Percentiles rank a stretch among this genome's conserved stretches.
Evolutionary conservation across 2,113 vertebrate genomes (phyloP).

Genomic region (Xerus inauris): DNA sequence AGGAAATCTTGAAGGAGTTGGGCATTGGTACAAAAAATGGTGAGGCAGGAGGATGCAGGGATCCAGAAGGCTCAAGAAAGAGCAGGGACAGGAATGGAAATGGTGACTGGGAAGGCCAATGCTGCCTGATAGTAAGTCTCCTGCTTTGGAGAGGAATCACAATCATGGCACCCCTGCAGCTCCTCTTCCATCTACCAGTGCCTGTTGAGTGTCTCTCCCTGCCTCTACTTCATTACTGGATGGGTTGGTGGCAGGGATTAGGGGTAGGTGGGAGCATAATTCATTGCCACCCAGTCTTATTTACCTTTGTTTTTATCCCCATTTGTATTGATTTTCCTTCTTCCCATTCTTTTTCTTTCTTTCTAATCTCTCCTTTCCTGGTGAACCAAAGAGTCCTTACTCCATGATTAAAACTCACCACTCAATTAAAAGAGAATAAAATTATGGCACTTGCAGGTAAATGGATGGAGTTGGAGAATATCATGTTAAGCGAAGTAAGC

Average conservation of each 20-base stretch:
- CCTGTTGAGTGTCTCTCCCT: background rate
- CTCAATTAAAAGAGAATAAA: too few species aligned
- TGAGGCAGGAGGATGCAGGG: too few species aligned
- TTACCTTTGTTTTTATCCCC: background rate
- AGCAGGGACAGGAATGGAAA: background rate
- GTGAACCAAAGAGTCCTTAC: background rate
- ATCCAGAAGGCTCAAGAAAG: background rate
- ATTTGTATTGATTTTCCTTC: background rate
- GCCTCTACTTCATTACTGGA: background rate
- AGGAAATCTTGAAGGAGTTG: background rate
- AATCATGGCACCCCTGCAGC: background rate
- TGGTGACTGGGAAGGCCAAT: background rate
- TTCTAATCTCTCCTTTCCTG: background rate
- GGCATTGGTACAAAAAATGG: background rate
- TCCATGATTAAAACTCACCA: background rate
- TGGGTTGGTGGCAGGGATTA: fast-evolving
- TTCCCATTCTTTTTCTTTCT: background rate
- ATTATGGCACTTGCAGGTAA: too few species aligned
- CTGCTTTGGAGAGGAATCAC: too few species aligned
- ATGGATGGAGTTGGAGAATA: too few species aligned
- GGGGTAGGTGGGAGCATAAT: background rate
- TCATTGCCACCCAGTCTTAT: background rate
- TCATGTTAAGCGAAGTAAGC: too few species aligned
- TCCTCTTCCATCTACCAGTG: background rate
- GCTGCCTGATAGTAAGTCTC: background rate